Evolutionary conservation across 2,113 vertebrate genomes (phyloP), one percentile per base, ranked within the genome.

Genomic region (Panthera uncia): DNA sequence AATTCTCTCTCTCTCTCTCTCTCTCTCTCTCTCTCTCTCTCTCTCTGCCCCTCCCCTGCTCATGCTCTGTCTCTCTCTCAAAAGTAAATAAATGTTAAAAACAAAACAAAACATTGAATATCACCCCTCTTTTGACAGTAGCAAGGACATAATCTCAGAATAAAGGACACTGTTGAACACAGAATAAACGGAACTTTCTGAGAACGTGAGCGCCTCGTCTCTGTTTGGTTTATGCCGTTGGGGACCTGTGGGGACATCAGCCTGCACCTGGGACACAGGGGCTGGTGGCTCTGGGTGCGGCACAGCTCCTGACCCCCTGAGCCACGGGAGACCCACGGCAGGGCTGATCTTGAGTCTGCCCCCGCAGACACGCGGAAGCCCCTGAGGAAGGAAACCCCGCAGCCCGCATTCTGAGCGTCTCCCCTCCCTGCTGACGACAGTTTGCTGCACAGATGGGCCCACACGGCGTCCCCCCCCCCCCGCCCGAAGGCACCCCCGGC

Each of bases 151-250:
- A 1, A 31, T 4, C 31, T 38, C 57, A 31, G 68, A 36, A 50
- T 1, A 25, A 76, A 65, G 50, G 41, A 3, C 6, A 1, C 12
- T 4, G 9, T 5, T 1, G 31, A 33, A 48, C n/a, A 15, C 23
- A 3, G 73, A 3, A 50, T 3, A 2, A 36, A 5, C 0, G 12
- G 31, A 13, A 27, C 12, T 73, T 55, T 1, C 1, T 13, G 36
- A 2, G 52, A 16, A 13, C 1, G 21, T 18, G 0, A 4, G 50
- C 0, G 0, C 1, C 3, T 18, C 18, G 31, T 9, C 55, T 19
- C 9, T 0, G 10, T 3, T n/a, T 8, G 1, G 12, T 25, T 14
- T 11, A 23, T n/a, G n/a, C 63, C 38, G 6, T 63, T 0, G 0
- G 5, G 41, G 79, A 48, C 19, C 25, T 50, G 27, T 2, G 57